Evolutionary conservation across 1,140 invertebrate genomes (phyloP), one percentile per base, ranked within the genome.

Genomic region (Tachypleus tridentatus): DNA sequence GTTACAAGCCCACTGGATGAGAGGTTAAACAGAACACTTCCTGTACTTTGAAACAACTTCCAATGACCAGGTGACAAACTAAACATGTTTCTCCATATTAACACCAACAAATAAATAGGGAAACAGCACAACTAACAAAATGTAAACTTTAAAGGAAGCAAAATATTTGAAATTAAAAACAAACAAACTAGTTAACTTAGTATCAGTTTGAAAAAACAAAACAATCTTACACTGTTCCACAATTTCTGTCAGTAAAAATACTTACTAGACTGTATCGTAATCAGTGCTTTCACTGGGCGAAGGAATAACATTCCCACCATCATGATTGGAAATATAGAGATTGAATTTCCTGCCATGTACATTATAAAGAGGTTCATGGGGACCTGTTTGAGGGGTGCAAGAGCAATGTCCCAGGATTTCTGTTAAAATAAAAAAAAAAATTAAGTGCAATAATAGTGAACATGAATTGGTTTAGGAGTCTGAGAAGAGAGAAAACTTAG

Each of bases 251-350:
- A 10, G 48, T 56, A 61, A 47, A 60, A 54, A 54, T 49, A 77
- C 75, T 79, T 77, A 85, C 84, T 93, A 68, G 87, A 85, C 74
- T 92, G 88, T 63, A 93, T 87, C 3, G 90, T 82, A 74, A 97
- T 92, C 29, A 99, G 80, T 6, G 95, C 93, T 79, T 98, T 96
- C 3, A 99, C 86, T 10, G 95, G 95, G 70, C 93, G 81, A 66
- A 98, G 87, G 67, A 98, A 89, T 75, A 98, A 84, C 97, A 99
- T 99, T 53, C 93, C 93, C 29, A 99, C 93, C 96, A 99, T 99
- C 97, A 99, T 99, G n/a, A 99, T 98, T 3, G 97, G 97, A 74
- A 99, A 98, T 70, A 99, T 98, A 1, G 94, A 98, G 73, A 99
- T 98, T 0, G 95, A 96, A 78, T 94, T 98, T 53, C 96, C 97